Evolutionary conservation across 2,113 vertebrate genomes (phyloP), one percentile per base, ranked within the genome.

Genomic region (Pomatostomus ruficeps): DNA sequence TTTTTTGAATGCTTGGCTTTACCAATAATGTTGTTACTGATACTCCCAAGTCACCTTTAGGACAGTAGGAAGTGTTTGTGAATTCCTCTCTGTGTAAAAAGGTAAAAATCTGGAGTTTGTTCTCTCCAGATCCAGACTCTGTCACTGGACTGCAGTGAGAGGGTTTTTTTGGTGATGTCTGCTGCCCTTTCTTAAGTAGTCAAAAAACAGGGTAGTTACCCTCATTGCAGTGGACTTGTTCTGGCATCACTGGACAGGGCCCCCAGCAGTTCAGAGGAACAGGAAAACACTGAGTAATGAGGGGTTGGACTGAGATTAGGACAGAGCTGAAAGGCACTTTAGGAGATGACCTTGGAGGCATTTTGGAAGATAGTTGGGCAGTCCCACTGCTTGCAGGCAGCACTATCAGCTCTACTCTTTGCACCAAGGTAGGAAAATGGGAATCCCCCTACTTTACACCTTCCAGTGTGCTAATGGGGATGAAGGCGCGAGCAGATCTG

Each of bases 191-290:
- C 35, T 54, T 52, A 57, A 48, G 11, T 72, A 68, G 29, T 79
- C 29, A 88, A 75, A 80, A 54, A 33, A 7, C 31, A 65, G 49
- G 14, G 21, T 40, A 52, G 46, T 57, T 70, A 33, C 11, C 31
- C 21, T 57, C 12, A 72, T 54, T 65, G 35, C 49, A 38, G 52
- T 23, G 17, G 35, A 51, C 26, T 88, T 92, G 13, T 71, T 74
- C 12, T n/a, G 54, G 61, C 18, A 63, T 59, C 57, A 57, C 9
- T 0, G 0, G 36, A 38, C 22, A 51, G 19, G 29, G 63, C 10
- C 24, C 4, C 6, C 28, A 49, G 54, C 62, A 88, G 35, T 71
- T 81, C 58, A 72, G 66, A 84, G 58, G 16, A 87, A 63, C 1
- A 51, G 52, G 78, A 77, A 88, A 81, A 81, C 35, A 68, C 20